Evolutionary conservation across 1,140 invertebrate genomes (phyloP).

Genomic region (Drosophila burlai): DNA sequence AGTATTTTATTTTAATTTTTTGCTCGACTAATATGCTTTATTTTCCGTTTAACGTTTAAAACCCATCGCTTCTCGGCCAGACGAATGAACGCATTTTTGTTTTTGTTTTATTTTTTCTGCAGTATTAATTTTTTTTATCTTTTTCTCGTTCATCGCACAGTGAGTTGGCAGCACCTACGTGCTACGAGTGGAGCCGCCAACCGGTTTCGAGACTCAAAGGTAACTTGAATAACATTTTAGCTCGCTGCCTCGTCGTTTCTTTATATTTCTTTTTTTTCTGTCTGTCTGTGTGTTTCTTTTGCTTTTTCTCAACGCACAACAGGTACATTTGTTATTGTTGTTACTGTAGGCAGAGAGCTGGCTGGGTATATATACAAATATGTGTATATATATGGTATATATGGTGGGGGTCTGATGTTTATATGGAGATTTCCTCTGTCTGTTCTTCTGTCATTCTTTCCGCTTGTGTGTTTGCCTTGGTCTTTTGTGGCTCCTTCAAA

Average conservation of each 20-base stretch:
- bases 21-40: not conserved
- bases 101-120: constrained; percentile 7
- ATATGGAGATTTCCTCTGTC: constrained; percentile 62
- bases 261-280: constrained; percentile 18
- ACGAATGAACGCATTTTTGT: constrained; percentile 23
- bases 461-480: constrained; percentile 50
- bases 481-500: constrained; percentile 56
- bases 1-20: not conserved
- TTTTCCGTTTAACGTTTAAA: not conserved
- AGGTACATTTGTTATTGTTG: constrained; percentile 58
- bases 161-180: constrained; percentile 65
- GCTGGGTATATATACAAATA: constrained; percentile 9
- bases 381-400: constrained; percentile 34
- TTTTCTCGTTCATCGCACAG: constrained; percentile 34
- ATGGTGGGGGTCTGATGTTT: constrained; percentile 51
- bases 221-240: constrained; percentile 63
- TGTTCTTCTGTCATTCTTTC: constrained; percentile 53
- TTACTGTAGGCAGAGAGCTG: constrained; percentile 27
- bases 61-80: constrained; percentile 12
- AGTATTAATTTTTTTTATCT: constrained; percentile 3
- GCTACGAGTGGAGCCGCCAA: constrained; percentile 39
- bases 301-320: constrained; percentile 57
- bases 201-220: constrained; percentile 57
- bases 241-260: constrained; percentile 23
- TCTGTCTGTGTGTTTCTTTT: constrained; percentile 38